Conservation (phyloP, 2,797 vertebrate genomes). For the Manis javanica region DNA sequence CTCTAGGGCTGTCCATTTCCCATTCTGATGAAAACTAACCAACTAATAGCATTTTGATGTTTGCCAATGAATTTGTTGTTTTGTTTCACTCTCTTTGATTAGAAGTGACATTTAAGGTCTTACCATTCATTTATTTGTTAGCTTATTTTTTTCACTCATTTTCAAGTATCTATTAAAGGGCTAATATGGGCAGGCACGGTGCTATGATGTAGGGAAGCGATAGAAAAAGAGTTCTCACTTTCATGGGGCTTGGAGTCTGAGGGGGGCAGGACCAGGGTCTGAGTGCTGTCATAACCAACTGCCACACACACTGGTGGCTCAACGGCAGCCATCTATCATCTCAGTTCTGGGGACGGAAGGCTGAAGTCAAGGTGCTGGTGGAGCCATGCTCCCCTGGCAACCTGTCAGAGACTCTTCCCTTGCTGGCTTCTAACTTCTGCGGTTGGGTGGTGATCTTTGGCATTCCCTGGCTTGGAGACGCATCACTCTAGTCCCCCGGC, state of each 20-base stretch:
- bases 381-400: background rate
- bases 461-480: background rate
- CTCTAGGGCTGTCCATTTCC: background rate
- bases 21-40: background rate
- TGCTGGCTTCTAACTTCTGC: background rate
- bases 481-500: background rate
- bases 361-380: background rate
- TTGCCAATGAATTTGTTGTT: background rate
- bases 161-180: background rate
- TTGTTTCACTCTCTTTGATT: conserved; percentile 11
- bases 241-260: background rate
- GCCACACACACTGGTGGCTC: background rate
- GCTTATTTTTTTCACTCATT: background rate
- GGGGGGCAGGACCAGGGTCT: background rate
- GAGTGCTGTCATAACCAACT: no score
- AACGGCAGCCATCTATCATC: background rate
- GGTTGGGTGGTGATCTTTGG: background rate
- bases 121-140: background rate
- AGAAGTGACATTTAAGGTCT: background rate
- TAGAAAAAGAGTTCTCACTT: background rate
- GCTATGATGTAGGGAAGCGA: background rate
- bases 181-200: background rate
- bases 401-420: background rate
- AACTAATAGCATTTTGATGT: background rate
- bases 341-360: background rate